Evolutionary conservation across 2,797 vertebrate genomes (phyloP), one percentile per base, ranked within the genome.

Genomic region (Nyctalus aviator): DNA sequence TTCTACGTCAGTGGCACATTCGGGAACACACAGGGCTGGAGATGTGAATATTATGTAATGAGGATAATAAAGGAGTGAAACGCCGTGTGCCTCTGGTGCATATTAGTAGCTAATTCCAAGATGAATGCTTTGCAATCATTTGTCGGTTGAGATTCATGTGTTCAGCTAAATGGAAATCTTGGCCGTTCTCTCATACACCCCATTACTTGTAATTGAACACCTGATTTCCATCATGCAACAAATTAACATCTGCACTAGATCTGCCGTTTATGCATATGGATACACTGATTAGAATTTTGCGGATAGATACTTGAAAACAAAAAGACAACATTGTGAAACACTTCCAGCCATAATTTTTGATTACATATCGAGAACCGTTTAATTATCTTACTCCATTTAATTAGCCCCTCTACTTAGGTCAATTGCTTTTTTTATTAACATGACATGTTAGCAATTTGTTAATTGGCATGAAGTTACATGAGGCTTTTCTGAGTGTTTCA

Each of bases 381-480:
- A 97, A 98, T 98, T 98, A 97, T 96, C 94, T 98, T 98, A 96
- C 95, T 98, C 98, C 97, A 94, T 97, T 97, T 98, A 98, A 98
- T 98, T 98, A 98, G 93, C 97, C 91, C 81, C 84, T 97, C 96
- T 97, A 81, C 90, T 97, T 97, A 97, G 97, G 97, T 98, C 97
- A 98, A 94, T 98, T 98, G 94, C 76, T 97, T 98, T 97, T 97
- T 97, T 97, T 97, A 98, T 98, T 98, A 98, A 90, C 94, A 94
- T 59, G 87, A 94, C 95, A 93, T 96, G 95, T 97, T 98, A 98
- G 90, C 91, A 94, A 4, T 97, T 98, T 8, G 0, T 94, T 98
- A 98, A 98, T 97, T 98, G 97, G 94, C 94, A 97, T 96, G 91
- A 97, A 98, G 97, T 97, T 96, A 17, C 94, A 59, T 83, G 53